Evolutionary conservation across 2,113 vertebrate species (phyloP), one percentile per base, ranked within the genome.

Genomic region (Phaetusa simplex): DNA sequence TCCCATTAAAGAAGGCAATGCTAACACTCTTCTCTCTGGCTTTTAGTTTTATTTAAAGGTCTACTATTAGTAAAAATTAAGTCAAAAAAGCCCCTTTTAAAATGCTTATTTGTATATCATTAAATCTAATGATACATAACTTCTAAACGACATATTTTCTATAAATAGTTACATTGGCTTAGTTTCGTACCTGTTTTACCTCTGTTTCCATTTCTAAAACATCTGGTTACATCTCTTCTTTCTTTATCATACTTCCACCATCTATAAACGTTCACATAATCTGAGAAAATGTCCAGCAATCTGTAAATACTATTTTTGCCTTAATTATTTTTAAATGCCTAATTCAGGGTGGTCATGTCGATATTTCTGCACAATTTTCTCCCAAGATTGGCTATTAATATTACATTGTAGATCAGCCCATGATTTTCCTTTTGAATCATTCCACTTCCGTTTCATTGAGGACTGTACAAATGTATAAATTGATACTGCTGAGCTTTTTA

Each of bases 401-500:
- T 85, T 89, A 32, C 38, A 34, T 59, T 89, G 66, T 87, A 95
- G 32, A 88, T 85, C 66, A 87, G 52, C 66, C 59, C 45, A 73
- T 82, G 32, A 77, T 89, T 96, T 95, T 91, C 76, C 66, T 89
- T 94, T 89, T 49, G 53, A 95, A 82, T 85, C 71, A 67, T 70
- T 89, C 58, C 29, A 49, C 82, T 95, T 93, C 58, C 67, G 73
- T 92, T 84, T 94, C 76, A 76, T 36, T 90, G 95, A 95, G 65
- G 65, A 89, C 53, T 82, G 50, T 86, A 90, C 53, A 95, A 93
- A 97, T 16, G 12, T 88, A 94, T 73, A 95, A 96, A 93, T 69
- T 96, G 81, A 89, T 82, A 71, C 43, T 83, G 76, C 82, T 90
- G 90, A 92, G 85, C 38, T 92, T 96, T 93, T 89, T 90, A 91